Percentiles rank a stretch among this genome's conserved stretches.
phyloP scores from a whole-genome alignment of 2,888 invertebrate genomes.

The Acrobasis repandana region DNA sequence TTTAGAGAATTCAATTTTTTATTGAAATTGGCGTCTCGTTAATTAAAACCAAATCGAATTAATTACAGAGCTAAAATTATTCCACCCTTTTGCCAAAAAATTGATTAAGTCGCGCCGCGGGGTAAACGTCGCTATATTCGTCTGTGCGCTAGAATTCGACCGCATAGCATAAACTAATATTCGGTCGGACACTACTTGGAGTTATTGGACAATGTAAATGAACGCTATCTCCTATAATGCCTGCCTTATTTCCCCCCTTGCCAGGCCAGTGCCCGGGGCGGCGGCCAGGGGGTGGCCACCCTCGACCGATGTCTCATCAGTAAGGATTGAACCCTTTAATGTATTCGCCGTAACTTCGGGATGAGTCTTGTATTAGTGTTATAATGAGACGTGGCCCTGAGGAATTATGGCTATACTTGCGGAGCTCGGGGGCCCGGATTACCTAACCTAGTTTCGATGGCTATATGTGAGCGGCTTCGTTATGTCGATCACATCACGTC shows the following conservation, averaged over 20 bases:
- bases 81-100: constrained; percentile 54
- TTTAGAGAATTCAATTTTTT: constrained; percentile 66
- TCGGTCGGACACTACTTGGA: constrained; percentile 82
- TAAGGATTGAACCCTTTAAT: constrained; percentile 83
- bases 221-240: constrained; percentile 83
- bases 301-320: constrained; percentile 81
- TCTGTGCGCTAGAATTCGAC: constrained; percentile 41
- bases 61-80: constrained; percentile 69
- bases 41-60: constrained; percentile 79
- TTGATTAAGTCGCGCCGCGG: constrained; percentile 42
- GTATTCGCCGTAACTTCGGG: constrained; percentile 83
- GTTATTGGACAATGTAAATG: constrained; percentile 84
- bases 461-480: constrained; percentile 65
- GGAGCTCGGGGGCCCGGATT: constrained; percentile 69
- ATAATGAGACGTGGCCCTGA: constrained; percentile 82
- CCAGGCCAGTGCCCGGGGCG: constrained; percentile 69
- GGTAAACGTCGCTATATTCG: constrained; percentile 39
- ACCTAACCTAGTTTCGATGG: constrained; percentile 79
- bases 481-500: constrained; percentile 55
- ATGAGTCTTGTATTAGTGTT: constrained; percentile 83
- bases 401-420: constrained; percentile 81
- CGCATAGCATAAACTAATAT: constrained; percentile 79
- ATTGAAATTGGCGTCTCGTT: constrained; percentile 75
- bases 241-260: constrained; percentile 75
- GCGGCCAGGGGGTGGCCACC: constrained; percentile 65